Conservation (phyloP, 2,888 invertebrate species). For the Eupithecia subumbrata region DNA sequence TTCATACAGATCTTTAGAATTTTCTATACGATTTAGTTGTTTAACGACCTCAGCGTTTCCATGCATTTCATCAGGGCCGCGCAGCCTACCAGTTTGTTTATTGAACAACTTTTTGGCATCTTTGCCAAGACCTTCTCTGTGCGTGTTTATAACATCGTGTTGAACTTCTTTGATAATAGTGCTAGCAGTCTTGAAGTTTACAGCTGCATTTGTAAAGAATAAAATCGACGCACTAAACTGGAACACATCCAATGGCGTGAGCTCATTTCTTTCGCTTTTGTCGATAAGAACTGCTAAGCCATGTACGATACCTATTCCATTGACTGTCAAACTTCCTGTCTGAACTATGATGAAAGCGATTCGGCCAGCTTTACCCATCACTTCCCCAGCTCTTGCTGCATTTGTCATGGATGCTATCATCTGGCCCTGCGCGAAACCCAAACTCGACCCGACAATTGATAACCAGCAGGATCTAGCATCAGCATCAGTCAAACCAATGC, state of each 20-base stretch:
- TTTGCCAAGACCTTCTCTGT: slow-evolving; percentile 17
- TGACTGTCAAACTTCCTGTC: slow-evolving; percentile 27
- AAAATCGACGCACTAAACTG: slow-evolving; percentile 27
- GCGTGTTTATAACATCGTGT: slow-evolving; percentile 18
- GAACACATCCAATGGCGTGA: slow-evolving; percentile 25
- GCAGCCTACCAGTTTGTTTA: slow-evolving; percentile 23
- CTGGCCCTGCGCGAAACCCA: slow-evolving; percentile 24
- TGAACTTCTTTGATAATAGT: slow-evolving; percentile 31
- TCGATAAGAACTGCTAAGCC: slow-evolving; percentile 23
- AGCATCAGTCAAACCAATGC: slow-evolving; percentile 19
- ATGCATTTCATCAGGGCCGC: slow-evolving; percentile 25
- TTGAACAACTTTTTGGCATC: slow-evolving; percentile 24
- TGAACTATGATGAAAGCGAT: slow-evolving; percentile 22
- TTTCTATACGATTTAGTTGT: slow-evolving; percentile 22
- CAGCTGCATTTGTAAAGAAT: slow-evolving; percentile 27
- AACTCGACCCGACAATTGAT: slow-evolving; percentile 24
- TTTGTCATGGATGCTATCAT: slow-evolving; percentile 22
- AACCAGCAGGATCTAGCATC: slow-evolving; percentile 29
- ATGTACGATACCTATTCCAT: slow-evolving; percentile 20
- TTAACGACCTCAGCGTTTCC: slow-evolving; percentile 27
- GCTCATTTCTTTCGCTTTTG: slow-evolving; percentile 20
- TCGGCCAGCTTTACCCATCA: slow-evolving; percentile 26
- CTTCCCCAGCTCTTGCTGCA: slow-evolving; percentile 27
- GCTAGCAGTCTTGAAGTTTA: slow-evolving; percentile 24
- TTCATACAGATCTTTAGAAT: slow-evolving; percentile 23